Conservation (phyloP, 2,797 vertebrate species). For the Sandelia bainsii region DNA sequence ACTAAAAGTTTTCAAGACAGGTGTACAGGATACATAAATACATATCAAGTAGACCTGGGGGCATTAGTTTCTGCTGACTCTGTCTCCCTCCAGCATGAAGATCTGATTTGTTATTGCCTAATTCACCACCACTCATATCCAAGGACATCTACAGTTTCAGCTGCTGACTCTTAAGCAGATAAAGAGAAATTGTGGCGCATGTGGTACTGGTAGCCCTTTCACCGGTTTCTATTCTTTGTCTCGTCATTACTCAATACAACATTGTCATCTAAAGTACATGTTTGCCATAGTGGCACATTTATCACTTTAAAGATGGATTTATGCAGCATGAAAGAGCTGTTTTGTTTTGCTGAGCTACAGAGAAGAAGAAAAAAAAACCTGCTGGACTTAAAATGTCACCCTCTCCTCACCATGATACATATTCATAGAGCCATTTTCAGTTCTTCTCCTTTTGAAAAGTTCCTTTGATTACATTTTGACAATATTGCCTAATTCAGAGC, state of each 20-base stretch:
- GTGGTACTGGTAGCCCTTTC: constrained; percentile 25
- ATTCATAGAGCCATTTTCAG: constrained; percentile 43
- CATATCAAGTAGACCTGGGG: constrained; percentile 7
- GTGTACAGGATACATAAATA: constrained; percentile 12
- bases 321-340: constrained; percentile 41
- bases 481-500: constrained; percentile 55
- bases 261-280: constrained; percentile 28
- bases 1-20: constrained; percentile 7
- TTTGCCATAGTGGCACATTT: constrained; percentile 40
- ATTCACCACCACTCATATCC: constrained; percentile 35
- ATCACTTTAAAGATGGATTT: constrained; percentile 51
- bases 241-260: constrained; percentile 47
- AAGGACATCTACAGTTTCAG: constrained; percentile 43
- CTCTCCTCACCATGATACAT: constrained; percentile 16
- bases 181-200: constrained; percentile 35
- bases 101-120: constrained; percentile 22
- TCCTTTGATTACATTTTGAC: constrained; percentile 58
- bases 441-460: constrained; percentile 27
- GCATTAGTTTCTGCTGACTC: constrained; percentile 20
- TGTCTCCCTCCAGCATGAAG: constrained; percentile 6
- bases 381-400: constrained; percentile 45
- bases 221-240: constrained; percentile 35
- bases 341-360: constrained; percentile 29
- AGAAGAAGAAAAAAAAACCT: constrained; percentile 40
- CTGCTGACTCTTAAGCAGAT: constrained; percentile 30